Evolutionary conservation across 2,113 vertebrate genomes (phyloP).

Genomic region (Fregetta grallaria): DNA sequence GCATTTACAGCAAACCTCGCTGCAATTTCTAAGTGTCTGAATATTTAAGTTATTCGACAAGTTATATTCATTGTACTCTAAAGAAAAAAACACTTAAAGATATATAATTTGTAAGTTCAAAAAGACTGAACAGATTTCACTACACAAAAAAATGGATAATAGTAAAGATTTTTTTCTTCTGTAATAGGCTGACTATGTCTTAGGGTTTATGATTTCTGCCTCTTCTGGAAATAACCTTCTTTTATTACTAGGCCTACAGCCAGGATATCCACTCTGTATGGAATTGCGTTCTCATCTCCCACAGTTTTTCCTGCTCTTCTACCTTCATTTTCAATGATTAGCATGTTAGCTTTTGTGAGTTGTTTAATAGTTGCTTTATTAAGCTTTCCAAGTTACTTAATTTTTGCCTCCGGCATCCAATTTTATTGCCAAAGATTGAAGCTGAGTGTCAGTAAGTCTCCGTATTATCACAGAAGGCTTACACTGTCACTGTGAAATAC

Average conservation of each 20-base stretch:
- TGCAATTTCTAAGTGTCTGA: background rate
- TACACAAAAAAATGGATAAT: background rate
- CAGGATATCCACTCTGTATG: background rate
- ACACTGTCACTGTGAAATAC: slow-evolving; percentile 53
- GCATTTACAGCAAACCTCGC: background rate
- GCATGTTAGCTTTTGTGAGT: background rate
- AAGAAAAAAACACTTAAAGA: background rate
- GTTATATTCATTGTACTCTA: background rate
- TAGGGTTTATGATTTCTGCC: background rate
- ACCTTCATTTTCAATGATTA: slow-evolving; percentile 36
- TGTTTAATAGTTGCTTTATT: slow-evolving; percentile 40
- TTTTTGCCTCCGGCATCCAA: slow-evolving; percentile 41
- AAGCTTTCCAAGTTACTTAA: slow-evolving; percentile 54
- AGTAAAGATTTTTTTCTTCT: background rate
- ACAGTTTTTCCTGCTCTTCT: background rate
- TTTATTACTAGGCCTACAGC: background rate
- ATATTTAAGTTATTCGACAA: background rate
- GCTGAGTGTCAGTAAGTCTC: slow-evolving; percentile 7
- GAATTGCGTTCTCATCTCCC: slow-evolving; percentile 1
- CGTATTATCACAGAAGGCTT: slow-evolving; percentile 22
- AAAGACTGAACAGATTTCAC: background rate
- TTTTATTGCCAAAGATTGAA: slow-evolving; percentile 53
- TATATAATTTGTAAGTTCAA: background rate
- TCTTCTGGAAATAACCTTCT: background rate
- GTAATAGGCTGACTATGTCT: background rate